Evolutionary conservation across 2,888 invertebrate species (phyloP).

Genomic region (Apamea anceps): DNA sequence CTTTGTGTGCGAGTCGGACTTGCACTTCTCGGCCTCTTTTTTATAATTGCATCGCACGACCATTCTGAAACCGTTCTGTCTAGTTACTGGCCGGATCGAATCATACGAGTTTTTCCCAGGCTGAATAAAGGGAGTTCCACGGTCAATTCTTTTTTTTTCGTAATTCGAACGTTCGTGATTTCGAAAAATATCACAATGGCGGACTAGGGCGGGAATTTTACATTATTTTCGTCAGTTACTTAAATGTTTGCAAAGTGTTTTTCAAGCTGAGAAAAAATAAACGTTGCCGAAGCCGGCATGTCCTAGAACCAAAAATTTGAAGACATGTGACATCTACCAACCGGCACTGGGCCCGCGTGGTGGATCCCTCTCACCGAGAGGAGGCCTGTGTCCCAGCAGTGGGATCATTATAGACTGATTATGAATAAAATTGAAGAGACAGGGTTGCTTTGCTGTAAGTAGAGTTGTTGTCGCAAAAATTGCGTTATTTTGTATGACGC

Average conservation of each 20-base stretch:
- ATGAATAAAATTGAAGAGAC: not conserved
- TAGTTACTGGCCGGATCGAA: conserved; percentile 51
- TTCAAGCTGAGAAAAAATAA: conserved; percentile 9
- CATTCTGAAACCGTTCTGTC: conserved; percentile 43
- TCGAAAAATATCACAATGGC: conserved; percentile 47
- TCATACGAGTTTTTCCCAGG: conserved; percentile 55
- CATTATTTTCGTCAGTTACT: conserved; percentile 34
- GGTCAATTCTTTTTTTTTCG: conserved; percentile 50
- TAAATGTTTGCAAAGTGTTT: conserved; percentile 20
- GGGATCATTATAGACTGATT: too few species aligned
- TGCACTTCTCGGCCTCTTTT: conserved; percentile 20
- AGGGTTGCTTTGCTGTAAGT: not conserved
- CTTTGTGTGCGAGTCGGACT: not conserved
- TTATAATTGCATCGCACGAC: conserved; percentile 60
- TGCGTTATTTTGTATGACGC: not conserved
- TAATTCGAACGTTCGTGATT: conserved; percentile 55
- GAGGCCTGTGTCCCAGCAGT: too few species aligned
- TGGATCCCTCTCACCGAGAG: too few species aligned
- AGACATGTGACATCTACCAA: too few species aligned
- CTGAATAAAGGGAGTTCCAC: conserved; percentile 48
- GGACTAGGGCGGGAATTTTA: conserved; percentile 24
- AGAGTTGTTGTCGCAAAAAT: not conserved
- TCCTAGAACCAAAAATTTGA: too few species aligned
- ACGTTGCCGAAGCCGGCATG: not conserved
- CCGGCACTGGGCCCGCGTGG: too few species aligned